Percentiles rank a stretch among this genome's conserved stretches.
These are phyloP conservation scores for Oxyura jamaicensis DNA, from an alignment of 2,113 vertebrate genomes.

Conservation along the genomic window DNA sequence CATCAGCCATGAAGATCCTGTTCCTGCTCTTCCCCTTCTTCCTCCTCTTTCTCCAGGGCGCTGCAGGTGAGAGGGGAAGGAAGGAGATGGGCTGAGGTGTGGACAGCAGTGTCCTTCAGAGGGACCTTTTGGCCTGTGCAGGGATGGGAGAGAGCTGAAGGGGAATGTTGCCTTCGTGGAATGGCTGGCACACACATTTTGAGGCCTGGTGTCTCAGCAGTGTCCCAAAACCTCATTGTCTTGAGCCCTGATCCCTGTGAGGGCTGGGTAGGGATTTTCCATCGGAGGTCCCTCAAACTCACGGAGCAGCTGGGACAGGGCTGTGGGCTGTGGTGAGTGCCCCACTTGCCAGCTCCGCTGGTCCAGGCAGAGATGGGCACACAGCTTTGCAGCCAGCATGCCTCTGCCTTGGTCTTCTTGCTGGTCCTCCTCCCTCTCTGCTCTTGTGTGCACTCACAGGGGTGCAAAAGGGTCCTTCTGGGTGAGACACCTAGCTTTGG, in stretches of 20 bases:
- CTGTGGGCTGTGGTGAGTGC: fast-evolving
- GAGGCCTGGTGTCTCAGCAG: not conserved
- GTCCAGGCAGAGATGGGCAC: too few species aligned
- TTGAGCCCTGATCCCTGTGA: too few species aligned
- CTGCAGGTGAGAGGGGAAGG: not conserved
- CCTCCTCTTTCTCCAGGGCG: not conserved
- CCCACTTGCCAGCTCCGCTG: not conserved
- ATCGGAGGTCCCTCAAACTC: not conserved
- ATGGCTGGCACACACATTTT: not conserved
- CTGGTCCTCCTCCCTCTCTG: not conserved
- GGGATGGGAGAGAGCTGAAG: not conserved
- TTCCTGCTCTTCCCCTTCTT: conserved; percentile 19
- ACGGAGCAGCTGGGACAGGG: too few species aligned
- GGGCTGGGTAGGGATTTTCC: not conserved
- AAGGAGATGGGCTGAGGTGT: not conserved
- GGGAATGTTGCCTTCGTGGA: not conserved
- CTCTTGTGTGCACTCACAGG: too few species aligned
- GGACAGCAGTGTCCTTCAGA: not conserved
- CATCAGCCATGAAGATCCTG: conserved; percentile 14
- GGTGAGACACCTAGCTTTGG: not conserved
- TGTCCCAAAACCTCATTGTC: too few species aligned
- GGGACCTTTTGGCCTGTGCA: not conserved
- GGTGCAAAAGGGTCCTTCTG: not conserved
- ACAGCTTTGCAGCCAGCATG: fast-evolving
- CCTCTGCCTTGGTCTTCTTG: fast-evolving